Evolutionary conservation across 2,888 invertebrate species (phyloP).

Genomic region (Tenthredo mesomela): DNA sequence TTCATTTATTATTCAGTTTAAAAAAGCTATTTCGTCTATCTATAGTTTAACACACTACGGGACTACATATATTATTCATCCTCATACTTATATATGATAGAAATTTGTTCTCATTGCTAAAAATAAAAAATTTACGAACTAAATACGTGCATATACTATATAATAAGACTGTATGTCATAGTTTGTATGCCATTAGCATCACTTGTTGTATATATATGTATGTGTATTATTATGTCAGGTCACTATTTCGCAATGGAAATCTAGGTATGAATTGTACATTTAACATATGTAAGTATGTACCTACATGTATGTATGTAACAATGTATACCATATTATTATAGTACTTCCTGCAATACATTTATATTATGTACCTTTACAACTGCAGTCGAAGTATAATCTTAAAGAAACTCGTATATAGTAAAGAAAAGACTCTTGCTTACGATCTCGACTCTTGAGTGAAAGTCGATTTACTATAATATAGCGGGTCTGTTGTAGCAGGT

Average conservation of each 20-base stretch:
- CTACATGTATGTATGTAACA: too few species aligned
- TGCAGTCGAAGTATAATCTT: background rate
- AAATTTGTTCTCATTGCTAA: background rate
- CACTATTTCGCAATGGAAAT: background rate
- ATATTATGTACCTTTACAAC: background rate
- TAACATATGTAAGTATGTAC: background rate
- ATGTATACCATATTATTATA: too few species aligned
- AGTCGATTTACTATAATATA: slow-evolving; percentile 41
- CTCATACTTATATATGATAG: too few species aligned
- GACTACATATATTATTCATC: too few species aligned
- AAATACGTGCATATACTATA: background rate
- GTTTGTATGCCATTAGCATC: slow-evolving; percentile 16
- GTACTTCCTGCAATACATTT: background rate
- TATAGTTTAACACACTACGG: too few species aligned
- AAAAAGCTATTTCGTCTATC: too few species aligned
- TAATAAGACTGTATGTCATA: background rate
- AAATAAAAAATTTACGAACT: background rate
- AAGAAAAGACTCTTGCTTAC: background rate
- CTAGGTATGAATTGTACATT: background rate
- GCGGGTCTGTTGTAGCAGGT: background rate
- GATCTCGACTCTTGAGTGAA: slow-evolving; percentile 20
- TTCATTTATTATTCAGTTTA: background rate
- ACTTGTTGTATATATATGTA: too few species aligned
- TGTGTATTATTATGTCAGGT: slow-evolving; percentile 45
- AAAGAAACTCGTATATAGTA: background rate